phyloP scores from a whole-genome alignment of 2,888 invertebrate genomes.

The Apantesis nais region DNA sequence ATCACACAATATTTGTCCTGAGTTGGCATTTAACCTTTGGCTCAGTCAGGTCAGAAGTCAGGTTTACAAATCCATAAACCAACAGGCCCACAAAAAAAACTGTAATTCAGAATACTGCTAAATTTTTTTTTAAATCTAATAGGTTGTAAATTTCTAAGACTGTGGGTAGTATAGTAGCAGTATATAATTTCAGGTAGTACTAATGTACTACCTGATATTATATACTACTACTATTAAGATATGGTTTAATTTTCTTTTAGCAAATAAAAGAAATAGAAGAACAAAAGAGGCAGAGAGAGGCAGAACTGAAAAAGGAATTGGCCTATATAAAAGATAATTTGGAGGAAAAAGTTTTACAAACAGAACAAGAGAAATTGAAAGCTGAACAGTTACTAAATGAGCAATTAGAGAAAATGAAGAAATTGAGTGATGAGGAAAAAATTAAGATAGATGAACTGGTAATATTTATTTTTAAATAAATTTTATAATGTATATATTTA shows the following conservation, averaged over 20 bases:
- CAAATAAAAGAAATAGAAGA: slow-evolving; percentile 72
- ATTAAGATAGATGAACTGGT: slow-evolving; percentile 72
- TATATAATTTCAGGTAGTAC: no score
- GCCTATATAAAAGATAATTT: slow-evolving; percentile 69
- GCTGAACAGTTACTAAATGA: slow-evolving; percentile 66
- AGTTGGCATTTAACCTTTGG: no score
- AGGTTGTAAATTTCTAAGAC: no score
- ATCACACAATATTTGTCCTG: no score
- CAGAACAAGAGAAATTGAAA: slow-evolving; percentile 70
- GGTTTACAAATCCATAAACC: no score
- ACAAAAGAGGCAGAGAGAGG: slow-evolving; percentile 67
- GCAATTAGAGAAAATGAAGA: slow-evolving; percentile 72
- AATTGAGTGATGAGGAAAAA: slow-evolving; percentile 71
- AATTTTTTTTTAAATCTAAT: no score
- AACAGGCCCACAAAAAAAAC: no score
- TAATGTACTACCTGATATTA: background rate
- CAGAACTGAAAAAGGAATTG: slow-evolving; percentile 69
- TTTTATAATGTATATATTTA: background rate
- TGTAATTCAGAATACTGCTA: no score
- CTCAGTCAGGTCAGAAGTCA: no score
- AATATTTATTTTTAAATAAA: slow-evolving; percentile 20
- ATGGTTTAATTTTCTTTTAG: slow-evolving; percentile 46
- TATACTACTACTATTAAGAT: background rate
- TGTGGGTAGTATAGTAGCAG: no score
- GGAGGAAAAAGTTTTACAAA: slow-evolving; percentile 71